Conservation (phyloP, 2,113 vertebrate species). For the Tyrannus savana region DNA sequence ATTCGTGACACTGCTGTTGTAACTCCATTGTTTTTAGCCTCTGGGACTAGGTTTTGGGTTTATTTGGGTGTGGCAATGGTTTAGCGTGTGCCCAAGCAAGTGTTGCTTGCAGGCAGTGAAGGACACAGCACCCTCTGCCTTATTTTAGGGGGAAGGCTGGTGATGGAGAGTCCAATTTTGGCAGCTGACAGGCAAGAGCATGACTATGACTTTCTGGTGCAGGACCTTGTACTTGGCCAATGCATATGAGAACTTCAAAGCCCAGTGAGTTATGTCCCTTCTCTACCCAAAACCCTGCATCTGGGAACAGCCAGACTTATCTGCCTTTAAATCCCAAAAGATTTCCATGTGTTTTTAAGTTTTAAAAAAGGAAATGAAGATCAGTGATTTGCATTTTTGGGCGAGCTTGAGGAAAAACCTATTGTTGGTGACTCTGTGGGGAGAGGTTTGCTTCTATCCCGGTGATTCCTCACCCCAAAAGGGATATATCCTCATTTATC, state of each 20-base stretch:
- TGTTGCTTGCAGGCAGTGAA: not conserved
- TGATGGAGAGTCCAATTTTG: not conserved
- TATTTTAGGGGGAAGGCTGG: not conserved
- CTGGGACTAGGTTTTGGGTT: not conserved
- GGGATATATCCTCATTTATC: not conserved
- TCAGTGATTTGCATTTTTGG: not conserved
- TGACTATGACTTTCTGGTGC: not conserved
- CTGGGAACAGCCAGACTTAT: not conserved
- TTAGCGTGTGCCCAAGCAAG: not conserved
- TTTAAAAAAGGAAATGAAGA: not conserved
- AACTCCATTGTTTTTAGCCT: not conserved
- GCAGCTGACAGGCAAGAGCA: not conserved
- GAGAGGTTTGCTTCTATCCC: not conserved
- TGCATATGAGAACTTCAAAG: not conserved
- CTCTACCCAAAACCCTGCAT: not conserved
- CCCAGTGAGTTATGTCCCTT: not conserved
- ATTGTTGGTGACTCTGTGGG: not conserved
- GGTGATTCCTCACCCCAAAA: not conserved
- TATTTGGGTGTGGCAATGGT: not conserved
- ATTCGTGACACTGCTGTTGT: not conserved
- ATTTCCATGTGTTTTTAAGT: not conserved
- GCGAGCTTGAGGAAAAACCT: not conserved
- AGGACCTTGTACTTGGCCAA: rapidly evolving
- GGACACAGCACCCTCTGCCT: not conserved
- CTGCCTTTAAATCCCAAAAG: not conserved